Evolutionary conservation across 2,888 invertebrate genomes (phyloP), one percentile per base, ranked within the genome.

Genomic region (Dicranocentrus wangi): DNA sequence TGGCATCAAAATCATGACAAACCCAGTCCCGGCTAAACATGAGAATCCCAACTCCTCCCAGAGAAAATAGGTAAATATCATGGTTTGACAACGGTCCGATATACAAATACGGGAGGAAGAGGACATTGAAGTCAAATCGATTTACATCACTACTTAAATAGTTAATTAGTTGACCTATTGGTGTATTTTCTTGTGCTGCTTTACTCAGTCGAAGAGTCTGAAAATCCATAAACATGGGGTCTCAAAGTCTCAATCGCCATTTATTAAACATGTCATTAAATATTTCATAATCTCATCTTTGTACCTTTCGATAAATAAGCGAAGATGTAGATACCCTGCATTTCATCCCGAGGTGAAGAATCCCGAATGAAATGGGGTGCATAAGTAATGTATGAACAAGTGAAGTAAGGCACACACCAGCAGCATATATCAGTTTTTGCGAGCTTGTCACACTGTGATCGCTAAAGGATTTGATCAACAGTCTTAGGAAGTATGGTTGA

Each of bases 121-220:
- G 60, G 73, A 96, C 92, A n/a, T 95, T 94, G 88, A 96, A 92
- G 88, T 98, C 98, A 88, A 98, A 97, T 70, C 94, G 92, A 87
- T 94, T 95, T 85, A 98, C 95, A 89, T 99, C 98, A 88, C 98
- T 99, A 0, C 98, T 97, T 78, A 99, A 90, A 15, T 98, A 91
- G 89, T 98, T 98, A 32, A 98, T 96, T 78, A 98, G 92, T 89
- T 98, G 96, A 0, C 98, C 98, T 0, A 94, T 93, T 0, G 96
- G 94, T 0, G 97, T 96, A 88, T 95, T 93, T 7, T 94, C 94
- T 60, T 96, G 90, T 0, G 97, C 95, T 3, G 93, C 93, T 88
- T 94, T 94, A 75, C 94, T 94, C 82, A 95, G 90, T 42, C 92
- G 91, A 58, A 96, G 89, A 1, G 94, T 90, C 94, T 95, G 88